Conservation (phyloP, 1,140 invertebrate species). For the Drosophila melanica region DNA sequence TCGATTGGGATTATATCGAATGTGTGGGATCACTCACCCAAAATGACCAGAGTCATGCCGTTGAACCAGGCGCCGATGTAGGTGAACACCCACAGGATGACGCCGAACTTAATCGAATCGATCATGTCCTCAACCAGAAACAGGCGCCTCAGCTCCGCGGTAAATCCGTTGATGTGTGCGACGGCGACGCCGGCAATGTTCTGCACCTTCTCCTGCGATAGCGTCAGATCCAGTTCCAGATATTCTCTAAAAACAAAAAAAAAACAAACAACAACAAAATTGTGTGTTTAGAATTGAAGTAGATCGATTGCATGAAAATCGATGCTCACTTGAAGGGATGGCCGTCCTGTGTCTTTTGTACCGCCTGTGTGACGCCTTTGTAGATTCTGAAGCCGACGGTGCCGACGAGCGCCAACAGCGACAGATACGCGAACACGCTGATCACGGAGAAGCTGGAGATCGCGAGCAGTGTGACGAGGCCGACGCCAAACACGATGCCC, state of each 20-base stretch:
- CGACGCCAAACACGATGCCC: constrained; percentile 94
- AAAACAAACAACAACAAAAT: no score
- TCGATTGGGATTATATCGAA: constrained; percentile 13
- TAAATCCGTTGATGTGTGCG: constrained; percentile 92
- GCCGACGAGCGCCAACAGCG: constrained; percentile 91
- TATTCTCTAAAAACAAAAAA: no score
- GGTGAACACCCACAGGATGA: constrained; percentile 96
- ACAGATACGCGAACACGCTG: constrained; percentile 96
- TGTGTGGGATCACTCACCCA: constrained; percentile 87
- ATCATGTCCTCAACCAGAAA: constrained; percentile 98
- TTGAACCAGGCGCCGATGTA: constrained; percentile 99
- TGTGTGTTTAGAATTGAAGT: no score
- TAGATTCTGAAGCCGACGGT: constrained; percentile 97
- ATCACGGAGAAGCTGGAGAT: constrained; percentile 97
- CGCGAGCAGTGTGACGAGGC: constrained; percentile 94
- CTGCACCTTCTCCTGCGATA: constrained; percentile 95
- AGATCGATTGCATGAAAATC: no score
- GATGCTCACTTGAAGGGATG: constrained; percentile 99
- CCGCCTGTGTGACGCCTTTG: constrained; percentile 96
- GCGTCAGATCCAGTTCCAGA: constrained; percentile 92
- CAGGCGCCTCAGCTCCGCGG: constrained; percentile 93
- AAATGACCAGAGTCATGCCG: constrained; percentile 97
- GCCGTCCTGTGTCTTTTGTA: constrained; percentile 98
- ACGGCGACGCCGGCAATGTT: constrained; percentile 92
- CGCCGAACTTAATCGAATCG: constrained; percentile 97